Evolutionary conservation across 2,113 vertebrate genomes (phyloP).

Genomic region (Chrysochloris asiatica): DNA sequence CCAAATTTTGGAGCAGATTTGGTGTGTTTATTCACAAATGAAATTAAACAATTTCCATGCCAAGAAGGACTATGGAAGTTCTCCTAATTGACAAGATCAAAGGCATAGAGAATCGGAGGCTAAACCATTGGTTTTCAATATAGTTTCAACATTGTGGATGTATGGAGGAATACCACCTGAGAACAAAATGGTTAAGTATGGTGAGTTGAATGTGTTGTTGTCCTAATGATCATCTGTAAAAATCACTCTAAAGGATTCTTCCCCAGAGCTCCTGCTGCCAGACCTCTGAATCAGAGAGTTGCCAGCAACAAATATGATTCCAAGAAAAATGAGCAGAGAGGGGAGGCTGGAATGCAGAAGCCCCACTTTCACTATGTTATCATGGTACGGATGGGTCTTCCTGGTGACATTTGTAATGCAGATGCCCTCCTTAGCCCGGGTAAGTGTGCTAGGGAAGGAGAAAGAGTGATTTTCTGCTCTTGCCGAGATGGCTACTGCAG

Average conservation of each 20-base stretch:
- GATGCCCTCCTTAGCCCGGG: not conserved
- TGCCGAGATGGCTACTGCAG: not conserved
- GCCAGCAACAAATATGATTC: slow-evolving; percentile 20
- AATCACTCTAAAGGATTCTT: not conserved
- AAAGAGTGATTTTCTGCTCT: not conserved
- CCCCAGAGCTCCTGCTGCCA: not conserved
- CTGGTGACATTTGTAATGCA: not conserved
- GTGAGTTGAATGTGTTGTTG: not conserved
- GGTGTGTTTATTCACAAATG: slow-evolving; percentile 67
- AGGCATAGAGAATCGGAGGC: not conserved
- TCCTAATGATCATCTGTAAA: slow-evolving; percentile 19
- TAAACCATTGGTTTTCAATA: not conserved
- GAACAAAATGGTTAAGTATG: not conserved
- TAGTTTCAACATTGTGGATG: not conserved
- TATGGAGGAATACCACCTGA: not conserved
- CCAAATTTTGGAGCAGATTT: slow-evolving; percentile 54
- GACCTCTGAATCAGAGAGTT: not conserved
- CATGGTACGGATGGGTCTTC: not conserved
- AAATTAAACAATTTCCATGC: slow-evolving; percentile 51
- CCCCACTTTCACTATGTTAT: not conserved
- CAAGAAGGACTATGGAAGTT: slow-evolving; percentile 21
- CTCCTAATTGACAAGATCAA: slow-evolving; percentile 35
- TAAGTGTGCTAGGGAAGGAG: not conserved
- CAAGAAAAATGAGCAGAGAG: not conserved
- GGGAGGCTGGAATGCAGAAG: not conserved